Conservation (phyloP, 2,888 invertebrate genomes). For the Cheilosia grossa region DNA sequence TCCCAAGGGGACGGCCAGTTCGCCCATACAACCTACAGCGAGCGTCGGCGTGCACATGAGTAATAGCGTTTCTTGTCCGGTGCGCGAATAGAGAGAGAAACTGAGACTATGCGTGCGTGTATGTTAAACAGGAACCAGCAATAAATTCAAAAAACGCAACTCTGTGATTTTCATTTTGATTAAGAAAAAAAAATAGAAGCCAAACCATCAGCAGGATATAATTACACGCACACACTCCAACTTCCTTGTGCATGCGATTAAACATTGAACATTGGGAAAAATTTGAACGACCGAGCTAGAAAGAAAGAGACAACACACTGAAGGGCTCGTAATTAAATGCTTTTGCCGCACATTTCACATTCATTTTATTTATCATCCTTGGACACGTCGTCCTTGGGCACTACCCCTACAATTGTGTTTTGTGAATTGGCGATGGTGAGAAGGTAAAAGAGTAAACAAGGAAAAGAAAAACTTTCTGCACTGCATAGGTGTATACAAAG, state of each 20-base stretch:
- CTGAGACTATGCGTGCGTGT: conserved; percentile 50
- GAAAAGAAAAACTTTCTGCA: conserved; percentile 8
- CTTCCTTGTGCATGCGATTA: conserved; percentile 43
- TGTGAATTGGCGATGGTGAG: conserved; percentile 51
- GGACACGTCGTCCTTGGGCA: conserved; percentile 32
- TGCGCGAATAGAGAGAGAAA: conserved; percentile 40
- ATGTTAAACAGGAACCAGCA: conserved; percentile 40
- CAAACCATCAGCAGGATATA: conserved; percentile 33
- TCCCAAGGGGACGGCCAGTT: not conserved
- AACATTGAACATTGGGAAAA: conserved; percentile 19
- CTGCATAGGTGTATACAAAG: not conserved
- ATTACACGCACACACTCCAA: conserved; percentile 73
- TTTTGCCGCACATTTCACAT: conserved; percentile 61
- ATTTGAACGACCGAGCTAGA: conserved; percentile 30
- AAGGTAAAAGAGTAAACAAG: conserved; percentile 40
- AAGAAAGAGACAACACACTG: conserved; percentile 32
- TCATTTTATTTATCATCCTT: conserved; percentile 46
- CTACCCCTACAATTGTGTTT: conserved; percentile 25
- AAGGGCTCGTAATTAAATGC: conserved; percentile 60
- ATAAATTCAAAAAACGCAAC: conserved; percentile 44
- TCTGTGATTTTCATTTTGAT: conserved; percentile 58
- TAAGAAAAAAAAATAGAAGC: conserved; percentile 33
- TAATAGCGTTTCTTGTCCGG: conserved; percentile 38
- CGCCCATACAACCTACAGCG: too few species aligned
- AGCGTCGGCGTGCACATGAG: conserved; percentile 34